Percentiles rank a stretch among this genome's conserved stretches.
Conservation (phyloP, 1,140 invertebrate genomes). For the Aphelinus atriplicis region DNA sequence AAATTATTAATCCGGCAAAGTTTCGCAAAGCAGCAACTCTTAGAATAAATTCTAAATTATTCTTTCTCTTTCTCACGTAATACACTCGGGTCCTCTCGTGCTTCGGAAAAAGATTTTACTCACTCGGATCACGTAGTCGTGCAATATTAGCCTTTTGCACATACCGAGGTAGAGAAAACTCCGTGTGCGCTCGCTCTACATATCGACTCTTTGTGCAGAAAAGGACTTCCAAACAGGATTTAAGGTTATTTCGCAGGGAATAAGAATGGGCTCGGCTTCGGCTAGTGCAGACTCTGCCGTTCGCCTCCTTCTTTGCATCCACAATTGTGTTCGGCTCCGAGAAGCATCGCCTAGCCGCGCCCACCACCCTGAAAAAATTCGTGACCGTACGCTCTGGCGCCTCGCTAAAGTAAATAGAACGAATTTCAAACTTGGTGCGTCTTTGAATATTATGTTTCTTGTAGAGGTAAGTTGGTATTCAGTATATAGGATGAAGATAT, state of each 20-base stretch:
- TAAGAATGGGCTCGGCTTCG: constrained; percentile 56
- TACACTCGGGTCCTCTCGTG: no score
- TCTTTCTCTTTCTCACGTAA: neutral
- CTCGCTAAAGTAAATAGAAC: constrained; percentile 6
- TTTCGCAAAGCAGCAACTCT: neutral
- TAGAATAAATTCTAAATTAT: neutral
- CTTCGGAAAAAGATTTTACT: constrained; percentile 38
- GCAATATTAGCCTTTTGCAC: constrained; percentile 62
- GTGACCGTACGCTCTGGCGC: constrained; percentile 19
- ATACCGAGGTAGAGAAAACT: constrained; percentile 42
- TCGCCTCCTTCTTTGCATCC: constrained; percentile 40
- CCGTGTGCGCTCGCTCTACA: constrained; percentile 52
- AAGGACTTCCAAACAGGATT: constrained; percentile 63
- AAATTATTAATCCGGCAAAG: no score
- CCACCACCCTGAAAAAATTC: constrained; percentile 22
- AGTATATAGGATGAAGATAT: no score
- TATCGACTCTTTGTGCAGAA: constrained; percentile 62
- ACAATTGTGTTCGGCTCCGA: constrained; percentile 40
- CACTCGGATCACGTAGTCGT: constrained; percentile 54
- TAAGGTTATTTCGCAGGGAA: constrained; percentile 61
- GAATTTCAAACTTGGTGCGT: neutral
- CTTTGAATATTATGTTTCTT: no score
- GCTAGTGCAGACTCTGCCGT: constrained; percentile 47
- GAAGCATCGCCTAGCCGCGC: neutral
- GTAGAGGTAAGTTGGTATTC: no score